Base-by-base conservation (phyloP, 2,888 invertebrate genomes). In the Luperina nickerlii region DNA sequence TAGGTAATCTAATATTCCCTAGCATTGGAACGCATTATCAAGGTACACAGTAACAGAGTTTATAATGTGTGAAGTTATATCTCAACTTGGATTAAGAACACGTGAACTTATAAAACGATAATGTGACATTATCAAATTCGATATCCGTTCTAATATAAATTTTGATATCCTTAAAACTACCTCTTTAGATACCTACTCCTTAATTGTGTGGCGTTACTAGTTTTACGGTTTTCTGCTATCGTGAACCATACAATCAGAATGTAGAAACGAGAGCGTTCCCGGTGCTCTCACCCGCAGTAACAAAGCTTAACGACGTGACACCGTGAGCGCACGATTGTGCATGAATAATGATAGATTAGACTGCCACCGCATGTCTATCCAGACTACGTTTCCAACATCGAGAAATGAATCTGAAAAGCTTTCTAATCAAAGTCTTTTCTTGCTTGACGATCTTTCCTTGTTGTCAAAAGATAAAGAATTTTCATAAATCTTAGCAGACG, bases 221-320 rank as follows among this genome's bases (percentile, higher is more conserved):
- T 76, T 82, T 42, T 27, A 20, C 20, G 32, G 20, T 57, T 70
- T 48, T 24, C 24, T 45, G 27, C 48, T 42, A 60, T 42, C 11
- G 15, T 51, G 20, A 51, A 38, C 4, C 13, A 27, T 66, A 5
- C 32, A 81, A 83, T 66, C 83, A 60, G 20, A 76, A 60, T 60
- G n/a, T 60, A 38, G 48, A 83, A 51, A 51, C n/a, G 69, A 68
- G 45, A 68, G 15, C 67, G 18, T 38, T 70, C 32, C 42, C 60
- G 13, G 20, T 27, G 57, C 38, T 51, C 45, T 60, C 18, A 45
- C 51, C 38, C 32, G 13, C 24, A 27, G 38, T 7, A 65, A 38
- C 68, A 73, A 73, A 72, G 79, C 72, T 68, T 80, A 80, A 84
- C 65, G 60, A 69, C 80, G 27, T 60, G 68, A 60, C 68, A 45